Evolutionary conservation across 2,888 invertebrate genomes (phyloP).

Genomic region (Athalia rosae): DNA sequence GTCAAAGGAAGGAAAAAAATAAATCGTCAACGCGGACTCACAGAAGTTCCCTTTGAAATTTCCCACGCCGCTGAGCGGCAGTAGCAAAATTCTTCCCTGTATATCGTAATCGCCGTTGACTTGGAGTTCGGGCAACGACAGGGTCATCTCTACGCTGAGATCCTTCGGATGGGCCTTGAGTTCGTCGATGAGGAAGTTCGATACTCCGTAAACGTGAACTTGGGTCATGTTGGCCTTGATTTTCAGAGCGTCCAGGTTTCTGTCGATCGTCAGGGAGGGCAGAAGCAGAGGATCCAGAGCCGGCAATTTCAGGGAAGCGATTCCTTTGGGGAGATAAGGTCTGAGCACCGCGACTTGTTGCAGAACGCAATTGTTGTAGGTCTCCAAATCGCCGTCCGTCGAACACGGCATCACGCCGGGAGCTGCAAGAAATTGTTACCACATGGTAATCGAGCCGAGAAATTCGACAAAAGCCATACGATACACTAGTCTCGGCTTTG

Average conservation of each 20-base stretch:
- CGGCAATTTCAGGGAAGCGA: constrained; percentile 83
- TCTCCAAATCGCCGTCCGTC: constrained; percentile 53
- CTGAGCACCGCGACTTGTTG: constrained; percentile 79
- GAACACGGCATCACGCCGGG: constrained; percentile 65
- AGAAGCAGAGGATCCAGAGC: constrained; percentile 83
- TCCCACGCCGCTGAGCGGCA: constrained; percentile 75
- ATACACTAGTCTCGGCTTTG: not conserved
- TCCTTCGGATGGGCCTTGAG: constrained; percentile 73
- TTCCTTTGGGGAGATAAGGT: constrained; percentile 79
- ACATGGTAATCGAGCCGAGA: not conserved
- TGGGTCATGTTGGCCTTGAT: constrained; percentile 83
- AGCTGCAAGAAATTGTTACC: constrained; percentile 57
- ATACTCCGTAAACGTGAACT: constrained; percentile 80
- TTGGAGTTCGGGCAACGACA: constrained; percentile 73
- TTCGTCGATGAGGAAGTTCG: constrained; percentile 79
- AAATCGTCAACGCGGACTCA: constrained; percentile 66
- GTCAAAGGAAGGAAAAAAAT: too few species aligned
- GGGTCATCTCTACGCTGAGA: constrained; percentile 71
- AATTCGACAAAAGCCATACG: not conserved
- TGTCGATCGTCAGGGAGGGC: constrained; percentile 82
- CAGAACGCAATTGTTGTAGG: constrained; percentile 76
- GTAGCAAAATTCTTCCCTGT: constrained; percentile 74
- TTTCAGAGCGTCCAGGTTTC: constrained; percentile 82
- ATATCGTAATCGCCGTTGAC: constrained; percentile 76
- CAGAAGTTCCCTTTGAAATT: constrained; percentile 77